These are phyloP conservation scores for Batillaria attramentaria DNA, from an alignment of 1,140 invertebrate genomes.

Conservation along the genomic window DNA sequence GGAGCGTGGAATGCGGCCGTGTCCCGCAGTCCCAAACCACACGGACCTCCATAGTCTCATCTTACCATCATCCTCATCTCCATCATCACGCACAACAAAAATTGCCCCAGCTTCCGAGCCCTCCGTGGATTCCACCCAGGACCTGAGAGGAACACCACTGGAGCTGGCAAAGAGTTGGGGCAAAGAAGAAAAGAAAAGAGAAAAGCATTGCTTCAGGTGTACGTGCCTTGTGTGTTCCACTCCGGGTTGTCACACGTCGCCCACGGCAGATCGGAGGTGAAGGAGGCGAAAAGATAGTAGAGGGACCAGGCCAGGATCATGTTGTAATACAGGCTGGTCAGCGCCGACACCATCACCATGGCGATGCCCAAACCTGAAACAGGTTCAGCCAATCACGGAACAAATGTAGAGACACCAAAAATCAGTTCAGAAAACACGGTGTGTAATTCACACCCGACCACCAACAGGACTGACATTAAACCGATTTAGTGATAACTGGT, in stretches of 20 bases:
- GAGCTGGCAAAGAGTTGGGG: too few relatives aligned
- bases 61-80: too few relatives aligned
- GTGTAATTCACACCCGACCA: background rate
- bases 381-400: conserved; percentile 9
- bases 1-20: too few relatives aligned
- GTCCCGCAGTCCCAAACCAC: too few relatives aligned
- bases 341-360: conserved; percentile 57
- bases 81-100: too few relatives aligned
- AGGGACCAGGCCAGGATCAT: conserved; percentile 97
- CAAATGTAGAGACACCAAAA: too few relatives aligned
- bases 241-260: conserved; percentile 80
- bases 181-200: too few relatives aligned
- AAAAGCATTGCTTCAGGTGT: background rate
- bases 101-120: too few relatives aligned
- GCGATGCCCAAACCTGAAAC: conserved; percentile 61
- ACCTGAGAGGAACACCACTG: too few relatives aligned
- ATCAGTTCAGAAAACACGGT: background rate
- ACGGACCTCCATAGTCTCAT: too few relatives aligned
- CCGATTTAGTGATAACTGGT: background rate
- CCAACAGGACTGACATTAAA: background rate
- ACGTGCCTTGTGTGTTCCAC: conserved; percentile 52
- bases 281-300: conserved; percentile 84
- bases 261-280: conserved; percentile 84
- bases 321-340: conserved; percentile 90
- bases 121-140: too few relatives aligned